A percentile compares a stretch with the other conserved stretches of the same genome.
phyloP scores from a whole-genome alignment of 2,113 vertebrate genomes.

The Triplophysa siluroides region DNA sequence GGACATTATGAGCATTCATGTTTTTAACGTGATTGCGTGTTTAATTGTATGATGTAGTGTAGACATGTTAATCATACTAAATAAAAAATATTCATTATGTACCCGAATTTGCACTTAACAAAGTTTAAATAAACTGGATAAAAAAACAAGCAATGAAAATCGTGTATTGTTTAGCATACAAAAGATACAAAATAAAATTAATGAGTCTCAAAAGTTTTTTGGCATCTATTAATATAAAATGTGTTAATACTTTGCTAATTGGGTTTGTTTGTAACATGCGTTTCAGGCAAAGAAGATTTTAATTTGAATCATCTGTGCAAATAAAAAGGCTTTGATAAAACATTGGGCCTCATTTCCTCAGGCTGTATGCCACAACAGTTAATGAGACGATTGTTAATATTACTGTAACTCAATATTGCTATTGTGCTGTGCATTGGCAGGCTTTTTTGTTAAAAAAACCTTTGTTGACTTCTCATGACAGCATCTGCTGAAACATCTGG shows the following conservation, averaged over 20 bases:
- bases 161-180: too few species aligned
- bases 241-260: not conserved
- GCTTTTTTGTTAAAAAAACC: not conserved
- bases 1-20: not conserved
- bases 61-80: not conserved
- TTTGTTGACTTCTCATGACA: not conserved
- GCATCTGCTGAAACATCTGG: conserved; percentile 30
- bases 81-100: too few species aligned
- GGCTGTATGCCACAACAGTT: not conserved
- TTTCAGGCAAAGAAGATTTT: not conserved
- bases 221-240: not conserved
- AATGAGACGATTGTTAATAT: not conserved
- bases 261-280: not conserved
- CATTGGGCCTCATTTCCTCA: not conserved
- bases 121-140: too few species aligned
- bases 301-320: not conserved
- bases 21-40: not conserved
- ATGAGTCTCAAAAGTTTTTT: not conserved
- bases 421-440: conserved; percentile 1
- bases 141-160: too few species aligned
- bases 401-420: not conserved
- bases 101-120: too few species aligned
- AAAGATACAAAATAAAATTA: too few species aligned
- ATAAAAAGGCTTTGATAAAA: not conserved
- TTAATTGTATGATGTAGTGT: not conserved